Conservation (phyloP, 2,888 invertebrate genomes). For the Chaitophorus viminalis region DNA sequence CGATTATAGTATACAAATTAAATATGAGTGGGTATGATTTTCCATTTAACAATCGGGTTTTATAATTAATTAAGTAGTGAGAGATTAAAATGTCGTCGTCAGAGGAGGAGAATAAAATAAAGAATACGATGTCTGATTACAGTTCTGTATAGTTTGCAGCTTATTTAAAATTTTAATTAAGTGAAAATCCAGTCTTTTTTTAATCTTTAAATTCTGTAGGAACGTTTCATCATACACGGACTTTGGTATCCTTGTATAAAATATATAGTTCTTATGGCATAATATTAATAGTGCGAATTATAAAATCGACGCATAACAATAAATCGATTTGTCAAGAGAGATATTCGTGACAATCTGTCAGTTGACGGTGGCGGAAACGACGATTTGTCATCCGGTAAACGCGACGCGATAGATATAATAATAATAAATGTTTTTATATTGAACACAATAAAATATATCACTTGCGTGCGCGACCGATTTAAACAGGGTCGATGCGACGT, state of each 20-base stretch:
- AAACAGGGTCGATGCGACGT: background rate
- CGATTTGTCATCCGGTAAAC: background rate
- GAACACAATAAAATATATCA: background rate
- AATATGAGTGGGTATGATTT: no score
- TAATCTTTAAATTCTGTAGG: background rate
- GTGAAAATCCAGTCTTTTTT: background rate
- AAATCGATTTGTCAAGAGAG: background rate
- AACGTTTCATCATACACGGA: background rate
- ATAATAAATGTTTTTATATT: background rate
- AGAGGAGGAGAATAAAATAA: no score
- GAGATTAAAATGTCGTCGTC: no score
- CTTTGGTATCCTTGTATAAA: background rate
- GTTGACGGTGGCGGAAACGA: background rate
- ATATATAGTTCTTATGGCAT: no score
- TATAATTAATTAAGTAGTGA: no score
- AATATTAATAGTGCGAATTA: no score
- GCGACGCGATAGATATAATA: background rate
- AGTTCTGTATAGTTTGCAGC: background rate
- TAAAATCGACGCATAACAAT: background rate
- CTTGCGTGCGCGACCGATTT: background rate
- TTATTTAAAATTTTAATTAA: background rate
- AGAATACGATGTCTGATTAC: no score
- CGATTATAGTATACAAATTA: no score
- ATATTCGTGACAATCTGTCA: conserved; percentile 1
- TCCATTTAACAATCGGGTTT: no score